Percentiles rank a stretch among this genome's conserved stretches.
Conservation (phyloP, 2,888 invertebrate genomes). For the Nomada fabriciana region DNA sequence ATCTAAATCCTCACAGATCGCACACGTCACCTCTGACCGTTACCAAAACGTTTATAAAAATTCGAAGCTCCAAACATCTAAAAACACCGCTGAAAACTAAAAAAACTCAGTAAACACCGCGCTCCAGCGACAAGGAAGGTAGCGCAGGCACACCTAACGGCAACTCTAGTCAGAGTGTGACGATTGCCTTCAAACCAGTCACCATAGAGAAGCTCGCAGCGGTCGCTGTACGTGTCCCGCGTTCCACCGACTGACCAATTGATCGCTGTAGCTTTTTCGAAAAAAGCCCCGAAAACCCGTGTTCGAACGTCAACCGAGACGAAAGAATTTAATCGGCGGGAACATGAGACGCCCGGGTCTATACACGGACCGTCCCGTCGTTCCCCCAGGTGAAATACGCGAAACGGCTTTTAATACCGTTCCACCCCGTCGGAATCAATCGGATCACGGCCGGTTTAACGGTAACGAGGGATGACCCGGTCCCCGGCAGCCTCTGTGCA, state of each 20-base stretch:
- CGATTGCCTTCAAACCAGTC: background rate
- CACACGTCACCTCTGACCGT: too few relatives aligned
- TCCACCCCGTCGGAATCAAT: conserved; percentile 36
- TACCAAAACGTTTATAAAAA: too few relatives aligned
- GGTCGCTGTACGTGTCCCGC: background rate
- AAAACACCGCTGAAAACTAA: too few relatives aligned
- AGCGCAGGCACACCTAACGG: too few relatives aligned
- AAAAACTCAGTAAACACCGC: too few relatives aligned
- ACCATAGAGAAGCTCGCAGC: background rate
- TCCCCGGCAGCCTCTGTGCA: conserved; percentile 37
- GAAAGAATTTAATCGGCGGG: conserved; percentile 25
- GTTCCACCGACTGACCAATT: background rate
- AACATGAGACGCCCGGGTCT: conserved; percentile 10
- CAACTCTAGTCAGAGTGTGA: background rate
- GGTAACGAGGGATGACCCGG: conserved; percentile 57
- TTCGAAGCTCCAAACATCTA: too few relatives aligned
- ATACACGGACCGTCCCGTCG: background rate
- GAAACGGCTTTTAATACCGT: conserved; percentile 53
- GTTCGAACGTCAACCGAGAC: background rate
- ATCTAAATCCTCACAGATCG: too few relatives aligned
- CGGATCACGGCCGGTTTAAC: conserved; percentile 35
- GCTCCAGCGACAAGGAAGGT: too few relatives aligned
- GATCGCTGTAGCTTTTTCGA: too few relatives aligned
- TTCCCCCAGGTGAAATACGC: conserved; percentile 15
- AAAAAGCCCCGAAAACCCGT: background rate